These are phyloP conservation scores for Paraescarpia echinospica DNA, from an alignment of 1,140 invertebrate genomes.

Conservation along the genomic window DNA sequence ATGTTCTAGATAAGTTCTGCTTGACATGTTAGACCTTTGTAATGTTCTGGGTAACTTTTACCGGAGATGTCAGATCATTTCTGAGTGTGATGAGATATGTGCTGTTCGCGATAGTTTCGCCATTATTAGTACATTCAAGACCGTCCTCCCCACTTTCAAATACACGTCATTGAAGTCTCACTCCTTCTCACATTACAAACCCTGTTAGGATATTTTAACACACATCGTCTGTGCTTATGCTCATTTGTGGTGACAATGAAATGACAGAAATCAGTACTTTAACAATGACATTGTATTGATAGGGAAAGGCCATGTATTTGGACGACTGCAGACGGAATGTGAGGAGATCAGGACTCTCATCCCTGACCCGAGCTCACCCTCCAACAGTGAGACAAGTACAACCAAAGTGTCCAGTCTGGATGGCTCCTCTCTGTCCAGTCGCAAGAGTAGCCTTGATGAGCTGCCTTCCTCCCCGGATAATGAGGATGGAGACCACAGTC, in stretches of 20 bases:
- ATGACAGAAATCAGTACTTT: not conserved
- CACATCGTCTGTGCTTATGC: too few relatives aligned
- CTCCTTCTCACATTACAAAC: not conserved
- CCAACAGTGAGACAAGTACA: not conserved
- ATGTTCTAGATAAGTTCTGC: conserved; percentile 41
- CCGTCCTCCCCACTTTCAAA: not conserved
- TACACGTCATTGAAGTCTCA: not conserved
- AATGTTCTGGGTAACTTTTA: conserved; percentile 44
- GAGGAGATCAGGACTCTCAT: conserved; percentile 17
- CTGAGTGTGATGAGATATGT: too few relatives aligned
- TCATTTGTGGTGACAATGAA: too few relatives aligned
- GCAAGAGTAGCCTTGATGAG: not conserved
- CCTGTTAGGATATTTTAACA: too few relatives aligned
- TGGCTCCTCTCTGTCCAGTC: not conserved
- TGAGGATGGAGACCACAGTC: not conserved
- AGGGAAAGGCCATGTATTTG: not conserved
- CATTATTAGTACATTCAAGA: conserved; percentile 10
- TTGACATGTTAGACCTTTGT: too few relatives aligned
- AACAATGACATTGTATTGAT: not conserved
- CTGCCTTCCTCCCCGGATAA: not conserved
- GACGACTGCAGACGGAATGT: not conserved
- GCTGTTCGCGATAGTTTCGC: too few relatives aligned
- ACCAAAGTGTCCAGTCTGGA: not conserved
- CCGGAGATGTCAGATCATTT: too few relatives aligned
- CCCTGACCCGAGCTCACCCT: not conserved